Evolutionary conservation across 2,888 invertebrate species (phyloP).

Genomic region (Drosophila mimetica): DNA sequence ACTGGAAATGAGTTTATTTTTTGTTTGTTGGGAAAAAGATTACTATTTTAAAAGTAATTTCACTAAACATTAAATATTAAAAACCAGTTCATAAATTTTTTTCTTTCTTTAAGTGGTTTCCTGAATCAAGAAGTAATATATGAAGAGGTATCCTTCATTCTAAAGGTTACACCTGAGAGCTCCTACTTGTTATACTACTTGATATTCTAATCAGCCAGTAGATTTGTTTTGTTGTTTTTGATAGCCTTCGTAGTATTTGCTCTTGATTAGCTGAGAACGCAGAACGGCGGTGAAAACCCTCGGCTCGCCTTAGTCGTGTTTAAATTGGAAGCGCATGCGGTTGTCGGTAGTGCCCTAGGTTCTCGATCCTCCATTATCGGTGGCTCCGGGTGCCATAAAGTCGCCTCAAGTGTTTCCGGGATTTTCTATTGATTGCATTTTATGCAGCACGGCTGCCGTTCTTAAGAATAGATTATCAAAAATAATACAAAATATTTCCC

Average conservation of each 20-base stretch:
- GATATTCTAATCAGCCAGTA: conserved; percentile 72
- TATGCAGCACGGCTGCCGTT: neutral
- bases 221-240: conserved; percentile 58
- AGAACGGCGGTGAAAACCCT: conserved; percentile 19
- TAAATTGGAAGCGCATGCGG: conserved; percentile 56
- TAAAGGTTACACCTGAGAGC: neutral
- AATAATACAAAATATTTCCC: neutral
- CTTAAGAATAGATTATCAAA: neutral
- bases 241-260: conserved; percentile 71
- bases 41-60: no score
- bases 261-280: conserved; percentile 60
- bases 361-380: conserved; percentile 7
- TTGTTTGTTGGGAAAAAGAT: no score
- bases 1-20: no score
- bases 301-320: conserved; percentile 55
- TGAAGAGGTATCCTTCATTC: conserved; percentile 5
- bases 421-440: neutral
- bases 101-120: no score
- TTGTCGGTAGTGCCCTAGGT: conserved; percentile 28
- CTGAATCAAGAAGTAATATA: no score
- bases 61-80: no score
- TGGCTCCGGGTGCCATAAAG: conserved; percentile 1
- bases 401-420: neutral
- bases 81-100: no score
- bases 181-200: conserved; percentile 45